phyloP scores from a whole-genome alignment of 2,113 vertebrate species.

The Lagopus muta region DNA sequence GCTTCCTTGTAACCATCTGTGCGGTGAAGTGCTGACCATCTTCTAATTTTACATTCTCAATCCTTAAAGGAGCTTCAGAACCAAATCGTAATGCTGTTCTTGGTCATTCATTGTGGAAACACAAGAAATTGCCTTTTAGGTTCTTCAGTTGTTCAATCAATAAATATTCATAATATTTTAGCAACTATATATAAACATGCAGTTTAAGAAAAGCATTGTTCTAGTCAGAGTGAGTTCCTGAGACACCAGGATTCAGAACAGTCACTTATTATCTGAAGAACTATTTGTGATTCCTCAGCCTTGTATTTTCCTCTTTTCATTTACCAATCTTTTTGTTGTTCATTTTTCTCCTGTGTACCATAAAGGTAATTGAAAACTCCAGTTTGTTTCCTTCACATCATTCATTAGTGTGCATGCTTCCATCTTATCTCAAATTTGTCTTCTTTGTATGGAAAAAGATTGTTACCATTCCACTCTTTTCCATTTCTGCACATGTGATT shows the following conservation, averaged over 20 bases:
- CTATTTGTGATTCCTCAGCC: background rate
- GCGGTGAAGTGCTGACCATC: background rate
- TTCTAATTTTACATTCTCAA: background rate
- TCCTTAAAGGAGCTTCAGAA: background rate
- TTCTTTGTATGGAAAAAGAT: background rate
- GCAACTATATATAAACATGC: background rate
- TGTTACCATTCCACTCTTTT: background rate
- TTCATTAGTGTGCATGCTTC: background rate
- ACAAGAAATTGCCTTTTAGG: background rate
- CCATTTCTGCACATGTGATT: background rate
- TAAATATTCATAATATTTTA: background rate
- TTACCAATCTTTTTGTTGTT: background rate
- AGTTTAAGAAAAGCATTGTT: background rate
- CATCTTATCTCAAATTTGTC: background rate
- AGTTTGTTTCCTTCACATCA: background rate
- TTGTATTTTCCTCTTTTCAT: background rate
- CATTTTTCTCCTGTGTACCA: background rate
- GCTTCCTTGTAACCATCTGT: background rate
- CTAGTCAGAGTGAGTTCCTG: background rate
- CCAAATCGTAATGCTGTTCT: background rate
- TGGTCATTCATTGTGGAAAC: background rate
- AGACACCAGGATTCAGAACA: background rate
- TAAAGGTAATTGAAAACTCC: background rate
- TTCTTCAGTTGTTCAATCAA: background rate
- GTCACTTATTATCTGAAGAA: background rate